These are phyloP conservation scores for Xerus rutilus DNA, from an alignment of 2,797 vertebrate species.

Conservation along the genomic window DNA sequence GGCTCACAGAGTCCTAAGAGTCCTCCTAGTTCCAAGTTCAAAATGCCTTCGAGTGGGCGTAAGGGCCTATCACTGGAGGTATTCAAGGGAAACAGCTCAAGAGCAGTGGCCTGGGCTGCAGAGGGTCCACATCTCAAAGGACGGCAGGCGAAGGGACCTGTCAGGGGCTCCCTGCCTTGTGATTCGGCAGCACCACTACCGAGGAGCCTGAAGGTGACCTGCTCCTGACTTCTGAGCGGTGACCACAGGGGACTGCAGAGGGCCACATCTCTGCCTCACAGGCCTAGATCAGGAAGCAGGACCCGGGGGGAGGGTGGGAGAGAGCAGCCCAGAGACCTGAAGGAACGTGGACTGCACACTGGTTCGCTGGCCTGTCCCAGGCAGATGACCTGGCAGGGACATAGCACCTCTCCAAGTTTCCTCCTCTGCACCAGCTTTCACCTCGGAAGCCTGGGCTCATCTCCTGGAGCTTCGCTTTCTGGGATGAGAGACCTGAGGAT, in stretches of 20 bases:
- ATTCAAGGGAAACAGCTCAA: not conserved
- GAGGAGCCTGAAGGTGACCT: not conserved
- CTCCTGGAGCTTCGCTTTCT: not conserved
- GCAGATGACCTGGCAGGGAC: not conserved
- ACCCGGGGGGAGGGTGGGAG: not conserved
- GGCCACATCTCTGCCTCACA: not conserved
- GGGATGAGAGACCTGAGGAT: not conserved
- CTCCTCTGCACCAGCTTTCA: not conserved
- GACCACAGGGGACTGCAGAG: not conserved
- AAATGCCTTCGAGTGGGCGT: not conserved
- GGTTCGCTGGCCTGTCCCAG: not conserved
- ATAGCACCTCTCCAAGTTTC: not conserved
- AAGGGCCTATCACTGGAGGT: not conserved
- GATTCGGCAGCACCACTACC: not conserved
- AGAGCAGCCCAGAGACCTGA: not conserved
- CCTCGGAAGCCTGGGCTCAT: not conserved
- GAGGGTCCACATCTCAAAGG: not conserved
- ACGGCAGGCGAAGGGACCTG: too few relatives aligned
- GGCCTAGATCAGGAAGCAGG: not conserved
- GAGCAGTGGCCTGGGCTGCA: not conserved
- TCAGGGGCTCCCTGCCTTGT: rapidly evolving
- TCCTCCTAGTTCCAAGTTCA: not conserved
- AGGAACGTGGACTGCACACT: not conserved
- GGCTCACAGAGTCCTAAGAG: not conserved
- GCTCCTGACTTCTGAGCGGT: not conserved